These are phyloP conservation scores for Tenthredo scrophulariae DNA, from an alignment of 2,888 invertebrate species.

Conservation along the genomic window DNA sequence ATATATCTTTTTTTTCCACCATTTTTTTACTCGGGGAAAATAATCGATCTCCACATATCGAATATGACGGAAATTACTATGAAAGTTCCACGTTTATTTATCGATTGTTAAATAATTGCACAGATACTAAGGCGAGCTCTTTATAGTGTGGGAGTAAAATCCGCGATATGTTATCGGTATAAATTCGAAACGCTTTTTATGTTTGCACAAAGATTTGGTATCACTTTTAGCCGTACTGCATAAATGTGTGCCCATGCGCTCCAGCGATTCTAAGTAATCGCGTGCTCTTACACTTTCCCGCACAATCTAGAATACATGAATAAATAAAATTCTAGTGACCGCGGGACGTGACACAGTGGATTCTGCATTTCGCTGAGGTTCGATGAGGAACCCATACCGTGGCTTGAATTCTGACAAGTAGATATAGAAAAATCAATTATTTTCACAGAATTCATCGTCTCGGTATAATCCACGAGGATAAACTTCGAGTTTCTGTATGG, in stretches of 20 bases:
- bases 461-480: background rate
- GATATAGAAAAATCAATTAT: background rate
- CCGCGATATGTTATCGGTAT: background rate
- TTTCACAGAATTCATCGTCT: background rate
- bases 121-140: no score
- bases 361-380: conserved; percentile 1
- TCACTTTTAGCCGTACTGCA: background rate
- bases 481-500: background rate
- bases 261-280: background rate
- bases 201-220: background rate
- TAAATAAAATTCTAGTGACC: background rate
- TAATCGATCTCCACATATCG: no score
- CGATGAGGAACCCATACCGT: background rate
- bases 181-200: background rate
- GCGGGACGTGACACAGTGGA: conserved; percentile 8
- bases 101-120: no score
- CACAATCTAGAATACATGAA: conserved; percentile 20
- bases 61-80: no score
- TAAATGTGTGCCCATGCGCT: background rate
- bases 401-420: background rate
- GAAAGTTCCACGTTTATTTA: no score
- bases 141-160: background rate
- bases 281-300: conserved; percentile 12
- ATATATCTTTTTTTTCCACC: background rate
- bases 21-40: background rate